Evolutionary conservation across 2,113 vertebrate genomes (phyloP).

Genomic region (Menidia beryllina): DNA sequence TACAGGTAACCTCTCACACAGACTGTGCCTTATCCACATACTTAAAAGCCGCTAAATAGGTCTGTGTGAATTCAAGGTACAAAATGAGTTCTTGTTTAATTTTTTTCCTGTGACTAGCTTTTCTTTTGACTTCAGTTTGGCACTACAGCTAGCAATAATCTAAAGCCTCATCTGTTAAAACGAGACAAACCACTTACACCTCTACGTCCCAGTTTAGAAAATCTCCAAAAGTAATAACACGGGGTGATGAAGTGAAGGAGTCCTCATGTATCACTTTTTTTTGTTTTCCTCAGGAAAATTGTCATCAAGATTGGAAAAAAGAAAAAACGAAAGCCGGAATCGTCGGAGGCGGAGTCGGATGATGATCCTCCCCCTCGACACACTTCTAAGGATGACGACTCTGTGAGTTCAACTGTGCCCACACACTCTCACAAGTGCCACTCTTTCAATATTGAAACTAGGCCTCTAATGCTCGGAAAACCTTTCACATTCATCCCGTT

Average conservation of each 20-base stretch:
- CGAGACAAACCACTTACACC: too few species aligned
- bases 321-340: slow-evolving; percentile 94
- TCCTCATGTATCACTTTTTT: slow-evolving; percentile 1
- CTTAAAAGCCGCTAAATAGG: slow-evolving; percentile 14
- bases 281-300: slow-evolving; percentile 86
- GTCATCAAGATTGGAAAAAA: slow-evolving; percentile 97
- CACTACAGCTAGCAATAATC: too few species aligned
- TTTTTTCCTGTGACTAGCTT: too few species aligned
- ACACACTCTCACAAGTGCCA: neutral
- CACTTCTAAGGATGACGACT: slow-evolving; percentile 87
- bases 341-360: slow-evolving; percentile 94
- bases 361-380: slow-evolving; percentile 86
- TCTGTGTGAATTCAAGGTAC: too few species aligned
- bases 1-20: slow-evolving; percentile 2
- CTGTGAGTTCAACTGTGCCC: slow-evolving; percentile 80
- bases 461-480: neutral
- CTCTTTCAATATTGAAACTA: neutral
- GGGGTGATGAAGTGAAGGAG: too few species aligned
- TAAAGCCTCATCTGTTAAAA: too few species aligned
- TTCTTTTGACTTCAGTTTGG: too few species aligned
- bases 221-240: too few species aligned
- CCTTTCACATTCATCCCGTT: neutral
- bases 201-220: too few species aligned
- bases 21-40: slow-evolving; percentile 2
- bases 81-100: too few species aligned